These are phyloP conservation scores for Nemotelus pantherinus DNA, from an alignment of 2,888 invertebrate species.

Conservation along the genomic window DNA sequence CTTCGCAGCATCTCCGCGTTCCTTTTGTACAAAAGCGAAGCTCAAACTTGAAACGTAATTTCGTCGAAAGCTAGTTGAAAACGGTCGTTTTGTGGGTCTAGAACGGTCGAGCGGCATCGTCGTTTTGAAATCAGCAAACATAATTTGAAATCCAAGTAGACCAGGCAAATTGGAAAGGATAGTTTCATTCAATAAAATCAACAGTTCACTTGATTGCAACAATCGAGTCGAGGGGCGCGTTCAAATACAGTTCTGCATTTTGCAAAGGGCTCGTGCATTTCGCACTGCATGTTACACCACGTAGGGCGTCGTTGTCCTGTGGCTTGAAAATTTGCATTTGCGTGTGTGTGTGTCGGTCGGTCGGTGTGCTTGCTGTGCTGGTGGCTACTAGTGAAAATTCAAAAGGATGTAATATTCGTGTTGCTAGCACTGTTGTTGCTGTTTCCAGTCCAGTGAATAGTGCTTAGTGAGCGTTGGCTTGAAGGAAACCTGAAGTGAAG, in stretches of 20 bases:
- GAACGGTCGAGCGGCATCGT: not conserved
- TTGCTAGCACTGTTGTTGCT: not conserved
- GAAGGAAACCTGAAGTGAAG: not conserved
- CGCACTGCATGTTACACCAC: not conserved
- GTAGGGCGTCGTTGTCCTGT: slow-evolving; percentile 32
- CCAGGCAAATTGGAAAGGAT: too few species aligned
- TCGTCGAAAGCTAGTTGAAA: slow-evolving; percentile 26
- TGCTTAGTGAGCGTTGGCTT: not conserved
- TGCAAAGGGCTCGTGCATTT: not conserved
- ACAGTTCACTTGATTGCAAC: too few species aligned
- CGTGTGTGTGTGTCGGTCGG: not conserved
- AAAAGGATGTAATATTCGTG: slow-evolving; percentile 26
- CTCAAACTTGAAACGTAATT: slow-evolving; percentile 23
- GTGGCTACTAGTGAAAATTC: not conserved
- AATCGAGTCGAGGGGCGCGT: not conserved
- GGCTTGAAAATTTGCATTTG: slow-evolving; percentile 24
- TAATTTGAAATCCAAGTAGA: too few species aligned
- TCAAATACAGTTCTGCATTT: not conserved
- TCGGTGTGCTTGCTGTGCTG: not conserved
- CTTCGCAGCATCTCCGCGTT: not conserved
- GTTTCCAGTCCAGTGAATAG: not conserved
- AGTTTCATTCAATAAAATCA: too few species aligned
- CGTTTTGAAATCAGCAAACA: too few species aligned
- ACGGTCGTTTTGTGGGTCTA: slow-evolving; percentile 8
- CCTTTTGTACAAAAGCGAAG: not conserved